Conservation (phyloP, 64 coral and sea anemone species). For the Porites australiensis region DNA sequence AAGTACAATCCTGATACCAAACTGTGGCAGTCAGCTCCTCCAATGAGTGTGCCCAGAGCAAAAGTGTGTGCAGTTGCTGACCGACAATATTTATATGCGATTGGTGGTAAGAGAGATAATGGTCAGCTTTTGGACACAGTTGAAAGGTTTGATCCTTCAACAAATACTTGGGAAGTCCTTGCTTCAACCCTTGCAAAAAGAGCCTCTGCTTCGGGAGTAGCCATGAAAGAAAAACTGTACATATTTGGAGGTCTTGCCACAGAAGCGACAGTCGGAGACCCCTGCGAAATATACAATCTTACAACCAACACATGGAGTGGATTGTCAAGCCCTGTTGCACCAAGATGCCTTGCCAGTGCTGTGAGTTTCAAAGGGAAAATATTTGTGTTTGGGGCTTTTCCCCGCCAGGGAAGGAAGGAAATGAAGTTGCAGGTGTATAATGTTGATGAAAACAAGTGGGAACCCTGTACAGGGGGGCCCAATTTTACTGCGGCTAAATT, state of each 20-base stretch:
- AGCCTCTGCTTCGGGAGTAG: neutral
- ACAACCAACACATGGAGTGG: neutral
- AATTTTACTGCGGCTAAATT: neutral
- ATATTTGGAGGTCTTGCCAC: neutral
- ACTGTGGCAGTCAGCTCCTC: neutral
- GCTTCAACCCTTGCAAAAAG: neutral
- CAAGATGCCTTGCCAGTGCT: neutral
- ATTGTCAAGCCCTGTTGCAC: neutral
- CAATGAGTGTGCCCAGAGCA: neutral
- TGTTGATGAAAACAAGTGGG: neutral
- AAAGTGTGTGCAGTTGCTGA: neutral
- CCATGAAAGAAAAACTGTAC: neutral
- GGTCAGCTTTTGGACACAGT: neutral
- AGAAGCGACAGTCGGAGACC: neutral
- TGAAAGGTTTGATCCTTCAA: slow-evolving; percentile 41
- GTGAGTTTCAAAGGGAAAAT: neutral
- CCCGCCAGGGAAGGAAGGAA: no score
- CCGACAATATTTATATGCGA: neutral
- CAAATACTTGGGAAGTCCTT: slow-evolving; percentile 23
- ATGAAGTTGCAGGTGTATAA: neutral
- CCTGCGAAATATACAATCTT: neutral
- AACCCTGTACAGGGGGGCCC: neutral
- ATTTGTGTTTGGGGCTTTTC: neutral
- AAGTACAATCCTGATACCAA: slow-evolving; percentile 20
- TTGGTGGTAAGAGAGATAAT: slow-evolving; percentile 1